Conservation (phyloP, 2,113 vertebrate species). For the Vimba vimba region DNA sequence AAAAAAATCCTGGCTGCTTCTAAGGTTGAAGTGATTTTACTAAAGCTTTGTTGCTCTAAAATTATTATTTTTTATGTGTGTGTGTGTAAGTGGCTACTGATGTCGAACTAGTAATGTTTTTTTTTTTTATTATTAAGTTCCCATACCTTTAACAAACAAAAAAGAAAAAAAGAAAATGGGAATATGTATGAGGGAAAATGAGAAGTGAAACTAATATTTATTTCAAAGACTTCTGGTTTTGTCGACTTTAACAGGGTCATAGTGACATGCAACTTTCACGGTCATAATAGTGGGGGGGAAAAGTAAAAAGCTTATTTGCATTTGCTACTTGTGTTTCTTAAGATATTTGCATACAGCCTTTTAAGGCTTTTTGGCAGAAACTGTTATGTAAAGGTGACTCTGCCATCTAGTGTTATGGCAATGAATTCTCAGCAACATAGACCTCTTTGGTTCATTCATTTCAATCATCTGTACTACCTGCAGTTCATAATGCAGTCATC, state of each 20-base stretch:
- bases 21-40: slow-evolving; percentile 27
- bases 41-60: slow-evolving; percentile 20
- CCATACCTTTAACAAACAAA: background rate
- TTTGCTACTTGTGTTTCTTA: background rate
- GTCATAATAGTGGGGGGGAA: background rate
- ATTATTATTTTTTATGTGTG: background rate
- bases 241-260: background rate
- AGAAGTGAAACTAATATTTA: background rate
- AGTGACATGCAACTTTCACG: background rate
- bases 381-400: background rate
- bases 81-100: slow-evolving; percentile 17
- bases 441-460: background rate
- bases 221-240: background rate
- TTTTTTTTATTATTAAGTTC: background rate
- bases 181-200: background rate
- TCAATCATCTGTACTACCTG: background rate
- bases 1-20: slow-evolving; percentile 12
- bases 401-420: slow-evolving; percentile 29
- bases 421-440: background rate
- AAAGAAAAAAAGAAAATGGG: background rate
- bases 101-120: slow-evolving; percentile 1
- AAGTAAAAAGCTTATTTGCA: background rate
- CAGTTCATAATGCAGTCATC: background rate
- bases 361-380: background rate
- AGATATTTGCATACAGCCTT: slow-evolving; percentile 1